A percentile compares a stretch with the other conserved stretches of the same genome.
phyloP scores from a whole-genome alignment of 2,113 vertebrate genomes.

The Galeopterus variegatus region DNA sequence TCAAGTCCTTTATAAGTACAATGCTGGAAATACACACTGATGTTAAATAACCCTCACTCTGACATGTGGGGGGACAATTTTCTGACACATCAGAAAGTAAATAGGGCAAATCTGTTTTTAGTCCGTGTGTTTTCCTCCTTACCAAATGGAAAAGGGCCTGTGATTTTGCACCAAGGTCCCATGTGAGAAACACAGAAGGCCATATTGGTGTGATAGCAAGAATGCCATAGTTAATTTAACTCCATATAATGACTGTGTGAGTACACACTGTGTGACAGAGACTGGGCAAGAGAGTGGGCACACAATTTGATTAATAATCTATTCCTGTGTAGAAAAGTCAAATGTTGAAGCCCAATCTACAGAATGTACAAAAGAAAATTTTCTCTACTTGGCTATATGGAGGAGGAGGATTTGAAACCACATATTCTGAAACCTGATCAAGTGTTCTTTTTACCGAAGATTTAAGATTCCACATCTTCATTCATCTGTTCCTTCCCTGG shows the following conservation, averaged over 20 bases:
- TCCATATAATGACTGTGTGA: constrained; percentile 1
- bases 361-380: neutral
- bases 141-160: constrained; percentile 25
- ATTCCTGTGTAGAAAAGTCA: neutral
- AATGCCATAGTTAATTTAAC: neutral
- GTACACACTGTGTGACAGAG: neutral
- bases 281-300: neutral
- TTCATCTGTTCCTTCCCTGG: neutral
- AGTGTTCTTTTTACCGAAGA: neutral
- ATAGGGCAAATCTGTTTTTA: constrained; percentile 69
- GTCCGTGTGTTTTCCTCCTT: constrained; percentile 50
- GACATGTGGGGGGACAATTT: constrained; percentile 16
- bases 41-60: neutral
- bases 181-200: neutral
- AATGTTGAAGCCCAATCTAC: neutral
- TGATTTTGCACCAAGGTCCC: neutral
- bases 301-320: neutral
- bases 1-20: neutral
- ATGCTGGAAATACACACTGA: neutral
- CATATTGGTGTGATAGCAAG: neutral
- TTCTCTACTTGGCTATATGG: neutral
- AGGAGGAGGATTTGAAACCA: neutral
- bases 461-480: neutral
- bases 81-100: constrained; percentile 75
- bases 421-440: neutral